Evolutionary conservation across 2,888 invertebrate genomes (phyloP), one percentile per base, ranked within the genome.

Genomic region (Luffia ferchaultella): DNA sequence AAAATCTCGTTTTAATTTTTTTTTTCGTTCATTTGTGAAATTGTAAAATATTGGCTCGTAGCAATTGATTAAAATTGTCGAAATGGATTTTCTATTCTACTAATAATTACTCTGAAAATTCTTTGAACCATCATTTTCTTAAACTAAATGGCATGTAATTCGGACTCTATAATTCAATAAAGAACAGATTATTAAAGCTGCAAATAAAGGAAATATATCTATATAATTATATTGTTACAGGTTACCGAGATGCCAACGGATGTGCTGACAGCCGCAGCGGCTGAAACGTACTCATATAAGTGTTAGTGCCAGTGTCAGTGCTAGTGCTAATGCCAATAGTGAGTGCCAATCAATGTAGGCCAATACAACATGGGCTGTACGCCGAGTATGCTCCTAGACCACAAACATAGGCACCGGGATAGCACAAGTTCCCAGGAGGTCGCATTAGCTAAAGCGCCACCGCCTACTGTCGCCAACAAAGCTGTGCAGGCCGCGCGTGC

Each of bases 321-420:
- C 53, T 47, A 68, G 76, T 76, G 75, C 58, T 42, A 66, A 76
- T 78, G 77, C 65, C 68, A 73, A 71, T 44, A 76, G 77, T 79
- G 77, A 79, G 77, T 75, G 69, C 67, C 67, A 70, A 67, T 64
- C 64, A 63, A 2, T 16, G 20, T 42, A 19, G 20, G 30, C 20
- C 40, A 30, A 30, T 30, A 30, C 30, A 12, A 30, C 59, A 88
- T 88, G 88, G 88, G 88, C 68, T 88, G 88, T 65, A 87, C 87
- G 56, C 88, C 88, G 60, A 88, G 88, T 66, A 86, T 87, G 75
- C 73, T 88, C 58, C 73, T 88, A 62, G 87, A 87, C 67, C 87
- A 87, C 69, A 86, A 87, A 70, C 80, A 73, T 57, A 86, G 87
- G 52, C 75, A 82, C 43, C 82, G 87, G 55, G 86, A 85, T 72